Base-by-base conservation (phyloP, 2,888 invertebrate genomes). In the Tipula unca region DNA sequence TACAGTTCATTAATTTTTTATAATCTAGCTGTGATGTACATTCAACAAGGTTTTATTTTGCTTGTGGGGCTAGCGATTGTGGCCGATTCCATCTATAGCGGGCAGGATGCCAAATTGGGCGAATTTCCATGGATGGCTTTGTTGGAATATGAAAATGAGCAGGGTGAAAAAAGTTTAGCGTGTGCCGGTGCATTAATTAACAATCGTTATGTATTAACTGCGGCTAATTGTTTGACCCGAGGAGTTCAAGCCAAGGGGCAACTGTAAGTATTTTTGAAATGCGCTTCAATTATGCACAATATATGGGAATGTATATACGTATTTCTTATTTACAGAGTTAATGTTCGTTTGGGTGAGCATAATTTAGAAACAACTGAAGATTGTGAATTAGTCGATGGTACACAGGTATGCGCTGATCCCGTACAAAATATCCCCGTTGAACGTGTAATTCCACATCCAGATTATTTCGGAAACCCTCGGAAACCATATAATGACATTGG, bases 401-500 rank as follows among this genome's bases (percentile, higher is more conserved):
- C 85, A 3, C 25, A 13, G 0, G 86, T 86, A 8, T 93, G 92
- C 88, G 92, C 93, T 2, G 92, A 93, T 87, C 90, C 88, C 3
- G 92, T 93, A 0, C 88, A 93, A n/a, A 93, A 94, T 87, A 90
- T 95, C 3, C 92, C 92, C 0, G 90, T 95, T 3, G 94, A 94
- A 87, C 91, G 94, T 88, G 90, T 91, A 85, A 94, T 94, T 25
- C 90, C 93, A 0, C 96, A 96, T 88, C 94, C 94, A 87, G 88
- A 90, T 0, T 96, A 95, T 89, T 89, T 91, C 85, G 93, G 94
- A 0, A 87, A 88, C 0, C 92, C 92, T 86, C 87, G 87, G 0
- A 92, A 94, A 88, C 94, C 94, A 87, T 91, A 92, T 85, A 89
- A 95, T 88, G 96, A 96, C 88, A 95, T 96, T 82, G 96, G 95